Conservation (phyloP, 2,797 vertebrate genomes). For the Kryptolebias ocellatus region DNA sequence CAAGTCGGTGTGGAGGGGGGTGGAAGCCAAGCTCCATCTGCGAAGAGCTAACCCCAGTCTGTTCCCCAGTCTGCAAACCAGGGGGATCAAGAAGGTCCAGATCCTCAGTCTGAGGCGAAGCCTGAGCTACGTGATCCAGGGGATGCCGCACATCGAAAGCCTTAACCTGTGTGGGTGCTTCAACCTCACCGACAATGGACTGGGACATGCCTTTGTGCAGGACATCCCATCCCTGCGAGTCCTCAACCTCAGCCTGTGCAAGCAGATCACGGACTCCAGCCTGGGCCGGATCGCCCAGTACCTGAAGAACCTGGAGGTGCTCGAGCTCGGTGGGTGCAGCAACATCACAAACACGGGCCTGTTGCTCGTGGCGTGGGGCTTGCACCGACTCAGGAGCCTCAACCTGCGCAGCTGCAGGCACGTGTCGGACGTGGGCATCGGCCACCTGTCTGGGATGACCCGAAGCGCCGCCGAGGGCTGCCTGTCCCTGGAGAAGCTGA, state of each 20-base stretch:
- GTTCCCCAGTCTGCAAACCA: slow-evolving; percentile 96
- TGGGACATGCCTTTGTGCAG: slow-evolving; percentile 97
- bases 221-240: slow-evolving; percentile 94
- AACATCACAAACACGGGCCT: slow-evolving; percentile 98
- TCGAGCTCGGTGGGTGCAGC: slow-evolving; percentile 97
- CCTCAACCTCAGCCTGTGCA: slow-evolving; percentile 96
- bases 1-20: slow-evolving; percentile 97
- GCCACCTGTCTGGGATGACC: slow-evolving; percentile 97
- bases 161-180: slow-evolving; percentile 98
- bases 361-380: slow-evolving; percentile 94
- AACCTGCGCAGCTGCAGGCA: slow-evolving; percentile 97
- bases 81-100: slow-evolving; percentile 95
- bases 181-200: slow-evolving; percentile 98
- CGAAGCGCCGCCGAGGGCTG: slow-evolving; percentile 96
- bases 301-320: slow-evolving; percentile 95
- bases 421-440: slow-evolving; percentile 97
- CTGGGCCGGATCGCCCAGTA: slow-evolving; percentile 96
- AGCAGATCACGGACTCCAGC: slow-evolving; percentile 98
- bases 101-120: slow-evolving; percentile 96
- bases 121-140: slow-evolving; percentile 98
- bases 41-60: slow-evolving; percentile 97
- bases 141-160: slow-evolving; percentile 97
- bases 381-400: slow-evolving; percentile 96
- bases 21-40: slow-evolving; percentile 97
- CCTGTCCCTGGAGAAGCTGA: slow-evolving; percentile 94